Base-by-base conservation (phyloP, 2,113 vertebrate genomes). In the Numenius arquata region DNA sequence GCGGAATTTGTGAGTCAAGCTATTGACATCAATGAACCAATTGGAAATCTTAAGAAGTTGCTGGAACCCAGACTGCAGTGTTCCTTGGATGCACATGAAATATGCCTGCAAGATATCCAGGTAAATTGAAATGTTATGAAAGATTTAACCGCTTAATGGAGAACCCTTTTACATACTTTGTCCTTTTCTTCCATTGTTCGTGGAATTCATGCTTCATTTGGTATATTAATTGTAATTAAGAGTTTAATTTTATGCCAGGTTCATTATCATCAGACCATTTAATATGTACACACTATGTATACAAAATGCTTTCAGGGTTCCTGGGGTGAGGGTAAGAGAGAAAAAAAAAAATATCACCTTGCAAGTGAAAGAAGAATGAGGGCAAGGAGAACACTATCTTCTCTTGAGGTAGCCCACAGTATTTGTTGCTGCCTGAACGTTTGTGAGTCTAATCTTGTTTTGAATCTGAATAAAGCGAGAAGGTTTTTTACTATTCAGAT, bases 51-150 rank as follows among this genome's bases (percentile, higher is more conserved):
- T 93, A 99, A 99, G 97, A 99, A 99, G 96, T 95, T 99, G 58
- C 96, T 99, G 95, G 99, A 99, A 98, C 99, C 99, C 65, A 98
- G 99, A 91, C 97, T 99, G 52, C 99, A 99, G 71, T 98, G 99
- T 90, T 98, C 99, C 41, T 96, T 99, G 96, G 99, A 99, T 91
- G 98, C 99, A 55, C 99, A 99, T 94, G 99, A 99, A 86, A 99
- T 99, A 93, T 99, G 99, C 85, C 96, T 99, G 50, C 99, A 99
- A 96, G 99, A 99, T 97, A 99, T 99, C 86, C 99, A 99, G 99
- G 99, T 99, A 98, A 91, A 87, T 21, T 43, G 32, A 75, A 92
- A 53, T 32, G 9, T 61, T 70, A 4, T 67, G 78, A 43, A 65
- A 92, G 13, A 65, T 38, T 53, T 63, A 50, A 85, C 15, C 16